phyloP scores from a whole-genome alignment of 1,140 invertebrate genomes.

The Nymphalis io region DNA sequence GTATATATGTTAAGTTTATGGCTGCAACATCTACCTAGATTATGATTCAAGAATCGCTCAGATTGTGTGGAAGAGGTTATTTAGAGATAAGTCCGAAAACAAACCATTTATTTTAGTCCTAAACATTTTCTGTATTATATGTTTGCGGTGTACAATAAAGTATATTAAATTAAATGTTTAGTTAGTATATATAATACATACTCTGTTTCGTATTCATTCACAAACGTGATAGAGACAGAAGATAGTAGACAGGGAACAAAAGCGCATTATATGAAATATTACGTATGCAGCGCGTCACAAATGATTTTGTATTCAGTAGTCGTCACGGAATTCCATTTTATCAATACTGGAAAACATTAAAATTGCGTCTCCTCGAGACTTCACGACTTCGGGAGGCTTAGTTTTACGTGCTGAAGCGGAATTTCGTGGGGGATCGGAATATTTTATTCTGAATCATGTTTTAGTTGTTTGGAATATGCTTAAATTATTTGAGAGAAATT shows the following conservation, averaged over 20 bases:
- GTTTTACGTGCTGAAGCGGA: conserved; percentile 2
- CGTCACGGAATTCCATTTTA: conserved; percentile 21
- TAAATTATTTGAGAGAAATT: not conserved
- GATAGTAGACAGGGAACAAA: not conserved
- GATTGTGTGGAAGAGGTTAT: too few species aligned
- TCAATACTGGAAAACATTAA: conserved; percentile 22
- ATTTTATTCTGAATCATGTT: not conserved
- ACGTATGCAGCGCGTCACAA: conserved; percentile 19
- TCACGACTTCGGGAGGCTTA: not conserved
- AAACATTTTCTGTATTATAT: too few species aligned
- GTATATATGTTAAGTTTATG: too few species aligned
- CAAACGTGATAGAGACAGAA: not conserved
- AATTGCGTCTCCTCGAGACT: conserved; percentile 1
- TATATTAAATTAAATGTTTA: too few species aligned
- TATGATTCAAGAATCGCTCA: too few species aligned
- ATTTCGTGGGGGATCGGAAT: not conserved
- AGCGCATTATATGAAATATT: conserved; percentile 23
- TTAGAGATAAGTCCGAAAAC: too few species aligned
- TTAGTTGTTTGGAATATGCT: not conserved
- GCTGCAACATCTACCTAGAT: too few species aligned
- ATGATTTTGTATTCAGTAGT: conserved; percentile 21
- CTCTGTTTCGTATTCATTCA: conserved; percentile 10
- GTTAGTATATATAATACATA: too few species aligned
- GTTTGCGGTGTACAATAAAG: too few species aligned
- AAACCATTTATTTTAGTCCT: too few species aligned